Percentiles rank a stretch among this genome's conserved stretches.
These are phyloP conservation scores for Hydroisotoma schaefferi DNA, from an alignment of 2,888 invertebrate species.

Conservation along the genomic window DNA sequence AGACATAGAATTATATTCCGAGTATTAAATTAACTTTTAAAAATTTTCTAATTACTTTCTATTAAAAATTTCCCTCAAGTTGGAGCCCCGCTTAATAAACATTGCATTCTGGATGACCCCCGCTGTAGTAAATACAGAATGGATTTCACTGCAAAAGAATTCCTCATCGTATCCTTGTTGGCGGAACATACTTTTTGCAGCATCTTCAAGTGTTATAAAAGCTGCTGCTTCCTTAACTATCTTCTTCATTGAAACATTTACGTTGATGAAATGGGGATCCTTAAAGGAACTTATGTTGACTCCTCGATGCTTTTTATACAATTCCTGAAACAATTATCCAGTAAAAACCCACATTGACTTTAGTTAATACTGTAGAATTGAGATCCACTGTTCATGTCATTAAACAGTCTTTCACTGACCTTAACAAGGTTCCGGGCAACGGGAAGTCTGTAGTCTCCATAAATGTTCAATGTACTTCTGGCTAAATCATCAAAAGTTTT, in stretches of 20 bases:
- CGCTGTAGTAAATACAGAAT: too few relatives aligned
- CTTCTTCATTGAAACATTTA: neutral
- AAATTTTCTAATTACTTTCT: slow-evolving; percentile 31
- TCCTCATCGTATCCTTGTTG: slow-evolving; percentile 6
- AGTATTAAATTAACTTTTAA: too few relatives aligned
- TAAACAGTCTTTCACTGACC: slow-evolving; percentile 5
- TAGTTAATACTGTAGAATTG: neutral
- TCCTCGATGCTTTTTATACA: neutral
- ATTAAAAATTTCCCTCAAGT: slow-evolving; percentile 29
- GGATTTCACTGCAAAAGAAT: too few relatives aligned
- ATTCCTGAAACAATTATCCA: slow-evolving; percentile 4
- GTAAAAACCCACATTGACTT: neutral
- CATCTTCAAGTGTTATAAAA: slow-evolving; percentile 27
- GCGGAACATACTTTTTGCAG: slow-evolving; percentile 14
- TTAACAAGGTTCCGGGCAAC: slow-evolving; percentile 14
- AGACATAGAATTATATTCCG: too few relatives aligned
- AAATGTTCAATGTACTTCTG: slow-evolving; percentile 14
- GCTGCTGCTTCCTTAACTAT: neutral
- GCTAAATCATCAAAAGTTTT: slow-evolving; percentile 23
- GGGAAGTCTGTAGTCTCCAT: slow-evolving; percentile 25
- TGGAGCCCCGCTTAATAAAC: slow-evolving; percentile 27
- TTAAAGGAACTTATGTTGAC: neutral
- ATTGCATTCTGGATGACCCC: too few relatives aligned
- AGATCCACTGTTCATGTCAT: neutral
- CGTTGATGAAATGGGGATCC: neutral